Evolutionary conservation across 1,140 invertebrate species (phyloP), one percentile per base, ranked within the genome.

Genomic region (Zaprionus nigranus): DNA sequence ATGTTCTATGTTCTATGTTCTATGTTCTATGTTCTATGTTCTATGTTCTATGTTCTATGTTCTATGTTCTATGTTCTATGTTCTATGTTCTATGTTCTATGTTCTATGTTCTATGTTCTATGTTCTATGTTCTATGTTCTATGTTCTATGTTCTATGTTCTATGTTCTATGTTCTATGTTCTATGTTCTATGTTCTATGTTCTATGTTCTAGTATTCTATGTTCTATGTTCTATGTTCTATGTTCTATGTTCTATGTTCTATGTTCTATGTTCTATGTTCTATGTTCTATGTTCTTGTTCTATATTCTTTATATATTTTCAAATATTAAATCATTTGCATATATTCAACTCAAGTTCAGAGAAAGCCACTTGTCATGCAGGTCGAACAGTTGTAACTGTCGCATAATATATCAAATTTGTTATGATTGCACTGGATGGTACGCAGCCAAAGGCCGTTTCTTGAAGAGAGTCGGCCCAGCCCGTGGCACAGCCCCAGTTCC

Each of bases 401-500:
- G 68, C 81, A 66, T 71, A 81, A 81, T 85, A 81, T 64, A 85
- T 81, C 74, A 84, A 84, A 76, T 85, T 67, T 63, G 57, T 74
- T 83, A 84, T 83, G 81, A 83, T 78, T 84, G 64, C 9, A 60
- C 67, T 70, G 38, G 49, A 43, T 61, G 71, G 36, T 11, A 46
- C 36, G 34, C 4, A 26, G 28, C 28, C 53, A 43, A 56, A 59
- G 46, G 46, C 66, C 53, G 53, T n/a, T 56, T 26, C 26, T 22
- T 51, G 9, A 28, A 56, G 13, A 26, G 53, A 17, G 26, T n/a
- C 30, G 24, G 24, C 53, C 58, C 17, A 58, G 57, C 30, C 56
- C 30, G 22, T 11, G 2, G 11, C 54, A 20, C 22, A 64, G 28
- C n/a, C 80, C 58, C 79, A 75, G 59, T 68, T 78, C 72, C 77